Percentiles rank a stretch among this genome's conserved stretches.
phyloP scores from a whole-genome alignment of 1,140 invertebrate species.

The Zaprionus nigranus region DNA sequence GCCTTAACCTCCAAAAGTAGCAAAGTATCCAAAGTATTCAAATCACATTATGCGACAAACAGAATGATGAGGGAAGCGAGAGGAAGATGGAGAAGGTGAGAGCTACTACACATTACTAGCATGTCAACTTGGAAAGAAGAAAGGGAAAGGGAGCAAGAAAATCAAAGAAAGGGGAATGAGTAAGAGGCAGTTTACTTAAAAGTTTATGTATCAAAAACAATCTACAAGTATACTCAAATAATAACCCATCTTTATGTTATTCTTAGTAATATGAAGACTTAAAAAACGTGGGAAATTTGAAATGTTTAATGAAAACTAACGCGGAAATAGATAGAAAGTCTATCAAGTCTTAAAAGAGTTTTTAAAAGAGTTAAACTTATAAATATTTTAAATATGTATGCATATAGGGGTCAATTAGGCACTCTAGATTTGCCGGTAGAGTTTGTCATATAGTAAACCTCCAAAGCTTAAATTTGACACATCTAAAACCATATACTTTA shows the following conservation, averaged over 20 bases:
- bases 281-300: neutral
- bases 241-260: no score
- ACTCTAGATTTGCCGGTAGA: no score
- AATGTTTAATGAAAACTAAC: neutral
- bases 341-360: no score
- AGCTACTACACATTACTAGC: neutral
- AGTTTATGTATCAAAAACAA: neutral
- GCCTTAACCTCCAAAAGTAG: neutral
- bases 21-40: conserved; percentile 17
- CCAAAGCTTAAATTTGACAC: no score
- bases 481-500: no score
- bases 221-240: neutral
- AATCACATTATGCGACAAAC: conserved; percentile 26
- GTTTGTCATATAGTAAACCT: no score
- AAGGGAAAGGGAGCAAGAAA: neutral
- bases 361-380: neutral
- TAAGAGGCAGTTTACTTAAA: neutral
- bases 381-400: neutral
- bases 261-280: neutral
- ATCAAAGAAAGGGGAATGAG: neutral
- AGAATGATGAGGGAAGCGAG: no score
- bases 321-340: no score
- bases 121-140: neutral
- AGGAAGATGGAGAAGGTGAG: no score
- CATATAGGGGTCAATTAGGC: neutral